Percentiles rank a stretch among this genome's conserved stretches.
These are phyloP conservation scores for Ernsta delagoae DNA, from an alignment of 2,888 invertebrate genomes.

Conservation along the genomic window DNA sequence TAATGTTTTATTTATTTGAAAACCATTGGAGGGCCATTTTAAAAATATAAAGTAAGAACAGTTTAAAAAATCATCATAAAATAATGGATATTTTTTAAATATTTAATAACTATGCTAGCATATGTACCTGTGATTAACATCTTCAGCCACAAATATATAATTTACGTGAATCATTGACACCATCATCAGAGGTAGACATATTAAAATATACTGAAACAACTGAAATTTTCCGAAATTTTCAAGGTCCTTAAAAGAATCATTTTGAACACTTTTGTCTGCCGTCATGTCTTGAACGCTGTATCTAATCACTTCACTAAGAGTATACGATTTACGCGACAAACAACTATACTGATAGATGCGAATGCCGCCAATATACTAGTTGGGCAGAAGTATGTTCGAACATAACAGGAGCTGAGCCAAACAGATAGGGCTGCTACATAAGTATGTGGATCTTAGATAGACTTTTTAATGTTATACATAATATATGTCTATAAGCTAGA, in stretches of 20 bases:
- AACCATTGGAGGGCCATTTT: no score
- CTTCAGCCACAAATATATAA: slow-evolving; percentile 70
- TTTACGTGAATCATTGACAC: slow-evolving; percentile 72
- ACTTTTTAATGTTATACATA: neutral
- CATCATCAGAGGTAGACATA: slow-evolving; percentile 62
- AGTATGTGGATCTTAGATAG: neutral
- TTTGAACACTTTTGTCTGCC: slow-evolving; percentile 33
- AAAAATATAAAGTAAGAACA: no score
- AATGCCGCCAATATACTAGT: slow-evolving; percentile 43
- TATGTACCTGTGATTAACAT: slow-evolving; percentile 61
- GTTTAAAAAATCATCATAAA: no score
- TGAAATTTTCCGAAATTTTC: slow-evolving; percentile 63
- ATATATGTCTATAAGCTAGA: slow-evolving; percentile 18
- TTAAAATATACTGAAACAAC: slow-evolving; percentile 60
- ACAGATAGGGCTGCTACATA: neutral
- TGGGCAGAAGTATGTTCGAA: slow-evolving; percentile 27
- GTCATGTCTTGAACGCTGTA: slow-evolving; percentile 17
- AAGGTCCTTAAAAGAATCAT: slow-evolving; percentile 45
- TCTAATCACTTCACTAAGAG: slow-evolving; percentile 1
- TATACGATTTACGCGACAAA: slow-evolving; percentile 13
- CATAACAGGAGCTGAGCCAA: slow-evolving; percentile 12
- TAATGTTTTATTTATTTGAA: no score
- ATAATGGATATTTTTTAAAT: no score
- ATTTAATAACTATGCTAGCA: no score
- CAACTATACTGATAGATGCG: slow-evolving; percentile 31